Evolutionary conservation across 23 tunicate species (phyloP), one percentile per base, ranked within the genome.

Genomic region (Clavelina lepadiformis): DNA sequence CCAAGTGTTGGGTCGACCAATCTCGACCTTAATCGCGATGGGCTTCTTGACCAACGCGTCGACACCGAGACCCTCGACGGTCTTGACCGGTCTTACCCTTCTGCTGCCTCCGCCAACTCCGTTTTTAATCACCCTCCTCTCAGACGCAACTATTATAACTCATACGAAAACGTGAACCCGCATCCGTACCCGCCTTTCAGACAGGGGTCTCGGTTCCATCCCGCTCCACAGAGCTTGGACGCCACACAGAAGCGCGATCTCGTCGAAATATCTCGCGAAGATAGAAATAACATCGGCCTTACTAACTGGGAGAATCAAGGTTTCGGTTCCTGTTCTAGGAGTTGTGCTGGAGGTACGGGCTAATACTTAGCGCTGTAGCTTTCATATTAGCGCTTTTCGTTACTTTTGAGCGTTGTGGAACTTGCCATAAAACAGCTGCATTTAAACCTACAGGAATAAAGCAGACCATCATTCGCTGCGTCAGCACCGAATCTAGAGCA

Each of bases 321-420:
- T 5, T 84, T 31, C 28, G 82, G 82, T 1, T 68, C 68, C 1
- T 84, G 93, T 55, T 56, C 82, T 0, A 62, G 76, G 31, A 57
- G 72, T 20, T 84, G 93, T 38, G 93, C 82, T 15, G 82, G 50
- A 69, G 93, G 93, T 84, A 54, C 33, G n/a, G 11, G 49, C 49
- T 41, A 41, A 11, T 11, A 41, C 11, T 13, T 11, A 15, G 7
- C 7, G n/a, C n/a, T 53, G 18, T 11, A 7, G 22, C 6, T 6
- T 6, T 53, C 59, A 11, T 6, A 53, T 7, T 53, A 11, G 59
- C 7, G n/a, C 59, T 60, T 7, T 23, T 38, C 7, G 11, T 65
- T 11, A 38, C 23, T 19, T 65, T 45, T 8, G 11, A 8, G 58
- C 11, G 18, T 5, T 38, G 27, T 65, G 19, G 7, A 11, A n/a